phyloP scores from a whole-genome alignment of 2,113 vertebrate genomes.

The Aegypius monachus region DNA sequence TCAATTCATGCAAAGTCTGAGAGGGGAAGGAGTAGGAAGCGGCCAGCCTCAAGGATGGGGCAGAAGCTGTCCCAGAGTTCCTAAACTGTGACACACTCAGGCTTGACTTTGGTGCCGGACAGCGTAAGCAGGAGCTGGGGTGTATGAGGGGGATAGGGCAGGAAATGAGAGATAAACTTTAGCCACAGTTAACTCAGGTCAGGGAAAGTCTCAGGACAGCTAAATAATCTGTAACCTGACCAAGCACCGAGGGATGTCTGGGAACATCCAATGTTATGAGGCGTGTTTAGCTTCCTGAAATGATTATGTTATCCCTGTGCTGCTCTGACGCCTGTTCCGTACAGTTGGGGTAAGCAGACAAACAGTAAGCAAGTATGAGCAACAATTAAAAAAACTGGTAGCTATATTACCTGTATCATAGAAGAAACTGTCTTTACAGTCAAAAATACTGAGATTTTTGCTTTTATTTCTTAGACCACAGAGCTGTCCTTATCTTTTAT shows the following conservation, averaged over 20 bases:
- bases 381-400: neutral
- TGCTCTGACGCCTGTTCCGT: neutral
- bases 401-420: neutral
- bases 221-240: constrained; percentile 32
- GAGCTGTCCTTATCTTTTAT: neutral
- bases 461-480: neutral
- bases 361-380: neutral
- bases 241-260: neutral
- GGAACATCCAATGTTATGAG: neutral
- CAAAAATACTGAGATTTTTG: neutral
- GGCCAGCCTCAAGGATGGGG: fast-evolving
- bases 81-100: neutral
- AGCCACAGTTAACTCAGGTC: constrained; percentile 1
- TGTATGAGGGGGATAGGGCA: neutral
- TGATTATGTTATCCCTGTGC: neutral
- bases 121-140: neutral
- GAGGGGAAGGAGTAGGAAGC: neutral
- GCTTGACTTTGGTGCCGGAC: neutral
- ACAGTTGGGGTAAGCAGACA: neutral
- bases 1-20: neutral
- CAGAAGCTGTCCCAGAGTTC: neutral
- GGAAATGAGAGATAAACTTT: constrained; percentile 41
- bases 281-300: neutral
- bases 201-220: neutral
- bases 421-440: neutral